These are phyloP conservation scores for Gryllus bimaculatus DNA, from an alignment of 1,140 invertebrate species.

Conservation along the genomic window DNA sequence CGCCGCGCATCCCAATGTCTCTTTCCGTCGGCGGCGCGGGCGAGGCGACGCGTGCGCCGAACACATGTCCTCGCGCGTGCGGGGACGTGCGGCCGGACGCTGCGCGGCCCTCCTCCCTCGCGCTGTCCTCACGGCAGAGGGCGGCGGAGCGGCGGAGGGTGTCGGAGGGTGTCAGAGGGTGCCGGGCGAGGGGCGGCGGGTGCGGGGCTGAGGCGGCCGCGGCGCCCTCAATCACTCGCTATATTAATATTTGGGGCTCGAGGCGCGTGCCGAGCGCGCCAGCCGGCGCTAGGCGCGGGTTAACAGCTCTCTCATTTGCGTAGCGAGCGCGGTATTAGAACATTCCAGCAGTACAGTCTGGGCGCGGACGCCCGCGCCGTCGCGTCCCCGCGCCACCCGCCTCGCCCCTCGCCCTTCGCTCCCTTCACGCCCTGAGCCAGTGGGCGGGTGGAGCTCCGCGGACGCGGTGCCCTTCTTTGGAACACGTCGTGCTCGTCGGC, in stretches of 20 bases:
- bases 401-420: too few species aligned
- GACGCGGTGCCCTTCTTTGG: too few species aligned
- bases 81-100: too few species aligned
- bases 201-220: too few species aligned
- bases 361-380: too few species aligned
- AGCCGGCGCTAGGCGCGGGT: background rate
- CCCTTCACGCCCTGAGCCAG: too few species aligned
- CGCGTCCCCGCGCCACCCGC: too few species aligned
- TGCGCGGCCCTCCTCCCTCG: background rate
- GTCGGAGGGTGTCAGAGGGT: too few species aligned
- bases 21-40: too few species aligned
- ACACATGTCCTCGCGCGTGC: background rate
- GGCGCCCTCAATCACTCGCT: background rate
- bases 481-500: too few species aligned
- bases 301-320: slow-evolving; percentile 3
- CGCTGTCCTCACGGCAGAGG: background rate
- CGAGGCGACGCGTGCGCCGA: background rate
- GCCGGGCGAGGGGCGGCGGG: background rate
- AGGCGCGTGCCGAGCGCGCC: background rate
- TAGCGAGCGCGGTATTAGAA: background rate
- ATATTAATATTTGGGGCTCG: background rate
- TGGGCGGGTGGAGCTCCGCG: too few species aligned
- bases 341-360: background rate
- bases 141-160: background rate
- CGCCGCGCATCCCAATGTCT: background rate